phyloP scores from a whole-genome alignment of 1,140 invertebrate genomes.

The Paraescarpia echinospica region DNA sequence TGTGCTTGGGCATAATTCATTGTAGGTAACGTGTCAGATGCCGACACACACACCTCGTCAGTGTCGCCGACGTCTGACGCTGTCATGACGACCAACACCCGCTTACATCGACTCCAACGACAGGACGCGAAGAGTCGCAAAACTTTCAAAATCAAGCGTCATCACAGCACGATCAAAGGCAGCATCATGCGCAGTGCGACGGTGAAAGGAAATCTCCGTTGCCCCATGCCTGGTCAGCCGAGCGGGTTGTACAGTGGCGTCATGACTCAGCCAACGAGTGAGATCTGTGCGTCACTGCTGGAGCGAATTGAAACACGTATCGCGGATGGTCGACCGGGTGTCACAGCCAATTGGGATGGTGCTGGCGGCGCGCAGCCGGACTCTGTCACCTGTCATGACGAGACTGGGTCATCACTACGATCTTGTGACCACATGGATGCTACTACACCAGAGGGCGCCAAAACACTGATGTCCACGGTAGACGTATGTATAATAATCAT shows the following conservation, averaged over 20 bases:
- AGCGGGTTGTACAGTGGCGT: not conserved
- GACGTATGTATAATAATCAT: not conserved
- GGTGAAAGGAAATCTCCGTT: conserved; percentile 16
- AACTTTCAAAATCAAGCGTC: conserved; percentile 74
- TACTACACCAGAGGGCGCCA: not conserved
- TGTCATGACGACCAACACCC: conserved; percentile 44
- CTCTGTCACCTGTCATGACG: not conserved
- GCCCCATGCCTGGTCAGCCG: not conserved
- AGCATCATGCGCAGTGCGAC: conserved; percentile 31
- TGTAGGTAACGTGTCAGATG: not conserved
- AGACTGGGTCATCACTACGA: not conserved
- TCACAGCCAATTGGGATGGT: not conserved
- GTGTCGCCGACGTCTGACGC: not conserved
- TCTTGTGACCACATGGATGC: not conserved
- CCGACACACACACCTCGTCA: not conserved
- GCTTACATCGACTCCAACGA: conserved; percentile 80
- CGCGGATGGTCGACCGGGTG: not conserved
- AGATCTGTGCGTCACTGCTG: not conserved
- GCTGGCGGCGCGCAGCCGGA: not conserved
- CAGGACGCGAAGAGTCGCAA: conserved; percentile 91
- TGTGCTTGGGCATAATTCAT: not conserved
- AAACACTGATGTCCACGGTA: not conserved
- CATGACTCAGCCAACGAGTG: not conserved
- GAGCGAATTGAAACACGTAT: not conserved
- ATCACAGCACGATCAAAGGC: conserved; percentile 30